Base-by-base conservation (phyloP, 1,140 invertebrate species). In the Danaus plexippus region DNA sequence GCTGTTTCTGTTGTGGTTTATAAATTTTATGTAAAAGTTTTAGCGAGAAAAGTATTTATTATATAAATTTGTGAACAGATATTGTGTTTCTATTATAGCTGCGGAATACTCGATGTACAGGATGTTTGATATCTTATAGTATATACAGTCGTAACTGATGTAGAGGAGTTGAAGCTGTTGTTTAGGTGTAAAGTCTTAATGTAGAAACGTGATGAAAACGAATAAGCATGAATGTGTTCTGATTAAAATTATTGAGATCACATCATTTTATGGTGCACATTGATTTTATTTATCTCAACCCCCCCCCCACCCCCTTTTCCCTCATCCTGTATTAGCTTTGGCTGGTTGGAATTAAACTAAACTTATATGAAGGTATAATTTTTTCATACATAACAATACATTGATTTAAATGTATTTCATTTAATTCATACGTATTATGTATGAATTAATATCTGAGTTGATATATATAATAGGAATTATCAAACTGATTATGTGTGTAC, bases 241-340 rank as follows among this genome's bases (percentile, higher is more conserved):
- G 22, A 79, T 76, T 80, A 71, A 73, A 80, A 67, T 55, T 69
- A 58, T 67, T 64, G 64, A 67, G 64, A 73, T 72, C 69, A 74
- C 71, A 74, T 32, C 22, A 59, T 75, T 71, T 75, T 71, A 73
- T 72, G 75, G 66, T 80, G 80, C 74, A 79, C 69, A 74, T 77
- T 76, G 71, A 77, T 82, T 82, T 82, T 80, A 74, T 75, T 80
- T 80, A 67, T 47, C 69, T 63, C 47, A 18, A 10, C 46, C 60
- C 51, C 56, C 58, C 63, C 43, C 47, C 18, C 9, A 44, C 60
- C 51, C 56, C 58, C 63, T 41, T 51, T 22, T 61, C 56, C 57
- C 52, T 11, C 11, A 9, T 40, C 22, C 45, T 66, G 64, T 73
- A 65, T 69, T 69, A 61, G 73, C 63, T 69, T 66, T 66, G 55